These are phyloP conservation scores for Cuniculus paca DNA, from an alignment of 2,797 vertebrate species.

Conservation along the genomic window DNA sequence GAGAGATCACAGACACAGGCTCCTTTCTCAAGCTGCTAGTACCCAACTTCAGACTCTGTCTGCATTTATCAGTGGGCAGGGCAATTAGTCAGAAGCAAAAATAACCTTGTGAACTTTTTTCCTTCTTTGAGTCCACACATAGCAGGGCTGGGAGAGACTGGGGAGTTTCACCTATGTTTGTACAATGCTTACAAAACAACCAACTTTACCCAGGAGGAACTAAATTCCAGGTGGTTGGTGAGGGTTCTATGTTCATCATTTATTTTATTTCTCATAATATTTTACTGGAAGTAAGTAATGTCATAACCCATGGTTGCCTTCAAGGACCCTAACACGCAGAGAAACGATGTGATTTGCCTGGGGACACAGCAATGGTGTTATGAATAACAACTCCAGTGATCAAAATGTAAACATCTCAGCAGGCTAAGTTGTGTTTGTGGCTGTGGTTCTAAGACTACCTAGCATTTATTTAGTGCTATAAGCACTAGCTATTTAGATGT, in stretches of 20 bases:
- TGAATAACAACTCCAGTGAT: fast-evolving
- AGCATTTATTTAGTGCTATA: not conserved
- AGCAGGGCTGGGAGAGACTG: too few species aligned
- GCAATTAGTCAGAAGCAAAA: not conserved
- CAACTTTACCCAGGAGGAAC: not conserved
- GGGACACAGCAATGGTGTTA: fast-evolving
- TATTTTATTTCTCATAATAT: not conserved
- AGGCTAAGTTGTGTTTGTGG: not conserved
- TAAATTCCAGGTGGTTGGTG: not conserved
- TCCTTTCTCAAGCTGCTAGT: not conserved
- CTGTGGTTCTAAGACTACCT: not conserved
- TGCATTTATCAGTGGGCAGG: too few species aligned
- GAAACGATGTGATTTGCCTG: not conserved
- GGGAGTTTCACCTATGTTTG: not conserved
- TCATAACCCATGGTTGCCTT: not conserved
- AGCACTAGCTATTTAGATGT: not conserved
- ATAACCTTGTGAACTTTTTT: not conserved
- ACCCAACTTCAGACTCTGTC: not conserved
- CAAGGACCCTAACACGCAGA: not conserved
- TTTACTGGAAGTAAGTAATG: not conserved
- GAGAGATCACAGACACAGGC: fast-evolving
- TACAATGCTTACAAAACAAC: too few species aligned
- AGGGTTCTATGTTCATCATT: not conserved
- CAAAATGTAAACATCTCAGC: not conserved
- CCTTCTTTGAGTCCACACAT: not conserved